phyloP scores from a whole-genome alignment of 2,113 vertebrate species.

The Barbus barbus region DNA sequence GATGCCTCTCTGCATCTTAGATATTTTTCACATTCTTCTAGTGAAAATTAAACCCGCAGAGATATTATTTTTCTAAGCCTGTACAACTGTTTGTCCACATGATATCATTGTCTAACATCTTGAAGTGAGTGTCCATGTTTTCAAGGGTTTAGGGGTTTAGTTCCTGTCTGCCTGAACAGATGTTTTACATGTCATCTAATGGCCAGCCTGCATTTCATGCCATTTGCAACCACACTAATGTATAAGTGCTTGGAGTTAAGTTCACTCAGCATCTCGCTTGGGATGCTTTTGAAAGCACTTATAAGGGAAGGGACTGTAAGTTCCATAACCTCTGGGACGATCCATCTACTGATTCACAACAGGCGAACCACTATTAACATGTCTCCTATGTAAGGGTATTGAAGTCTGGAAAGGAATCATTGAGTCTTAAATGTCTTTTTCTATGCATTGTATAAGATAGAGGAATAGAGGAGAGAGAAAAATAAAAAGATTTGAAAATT shows the following conservation, averaged over 20 bases:
- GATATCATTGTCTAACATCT: constrained; percentile 20
- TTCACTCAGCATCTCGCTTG: constrained; percentile 51
- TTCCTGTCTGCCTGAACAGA: constrained; percentile 2
- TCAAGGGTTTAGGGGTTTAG: neutral
- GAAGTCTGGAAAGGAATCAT: constrained; percentile 22
- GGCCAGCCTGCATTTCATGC: neutral
- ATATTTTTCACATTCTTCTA: constrained; percentile 29
- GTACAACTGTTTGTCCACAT: constrained; percentile 38
- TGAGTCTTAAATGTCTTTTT: constrained; percentile 47
- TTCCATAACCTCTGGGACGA: neutral
- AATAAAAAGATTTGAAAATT: constrained; percentile 1
- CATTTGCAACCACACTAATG: neutral
- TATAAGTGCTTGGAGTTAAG: constrained; percentile 54
- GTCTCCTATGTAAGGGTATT: constrained; percentile 37
- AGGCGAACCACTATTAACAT: constrained; percentile 47
- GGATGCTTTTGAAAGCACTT: constrained; percentile 18
- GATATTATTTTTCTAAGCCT: constrained; percentile 57
- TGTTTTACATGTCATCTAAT: constrained; percentile 25
- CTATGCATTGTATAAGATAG: constrained; percentile 24
- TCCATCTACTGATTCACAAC: constrained; percentile 26
- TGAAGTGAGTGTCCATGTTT: constrained; percentile 9
- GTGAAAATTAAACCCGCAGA: constrained; percentile 18
- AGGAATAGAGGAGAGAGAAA: neutral
- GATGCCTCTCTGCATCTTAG: neutral
- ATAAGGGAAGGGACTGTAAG: constrained; percentile 33